Evolutionary conservation across 2,797 vertebrate species (phyloP), one percentile per base, ranked within the genome.

Genomic region (Spheniscus humboldti): DNA sequence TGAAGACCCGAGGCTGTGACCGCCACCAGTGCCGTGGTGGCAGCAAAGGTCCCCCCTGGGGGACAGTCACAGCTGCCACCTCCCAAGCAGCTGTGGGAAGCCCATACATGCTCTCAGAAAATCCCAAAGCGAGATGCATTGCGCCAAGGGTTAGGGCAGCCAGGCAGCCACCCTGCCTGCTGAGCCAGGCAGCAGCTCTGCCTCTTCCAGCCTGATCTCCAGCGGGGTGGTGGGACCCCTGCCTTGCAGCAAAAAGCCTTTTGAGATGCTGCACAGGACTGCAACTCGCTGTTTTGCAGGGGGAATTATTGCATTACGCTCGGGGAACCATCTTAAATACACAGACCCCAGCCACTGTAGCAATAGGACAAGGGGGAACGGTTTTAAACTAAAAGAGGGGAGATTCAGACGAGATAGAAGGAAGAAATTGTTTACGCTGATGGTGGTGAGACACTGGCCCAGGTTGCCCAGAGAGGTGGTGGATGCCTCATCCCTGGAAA

Each of bases 11-110:
- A 48, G 47, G 31, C 50, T 55, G 62, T 1, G 19, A 35, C 50
- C 15, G 4, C 7, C 6, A 1, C 13, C 13, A 25, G 45, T 2
- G 2, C 45, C 13, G 1, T 3, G 7, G n/a, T 2, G 3, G 30
- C 37, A n/a, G 75, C 5, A 3, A 53, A 43, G 18, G 31, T 52
- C 10, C 33, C 17, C 33, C 19, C 10, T 14, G 13, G n/a, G 52
- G 52, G 17, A 57, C 63, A 48, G 43, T 39, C 43, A 57, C 23
- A 27, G n/a, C 43, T 39, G 53, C n/a, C 41, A 39, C 66, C 45
- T n/a, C 66, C 45, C 2, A 1, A 69, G 66, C 55, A n/a, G 35
- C 45, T 28, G 30, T 3, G 7, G 43, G 43, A 59, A 59, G n/a
- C 53, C 30, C 43, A 3, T 13, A n/a, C 28, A 17, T 2, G 14